These are phyloP conservation scores for Cotesia vestalis DNA, from an alignment of 1,140 invertebrate genomes.

Conservation along the genomic window DNA sequence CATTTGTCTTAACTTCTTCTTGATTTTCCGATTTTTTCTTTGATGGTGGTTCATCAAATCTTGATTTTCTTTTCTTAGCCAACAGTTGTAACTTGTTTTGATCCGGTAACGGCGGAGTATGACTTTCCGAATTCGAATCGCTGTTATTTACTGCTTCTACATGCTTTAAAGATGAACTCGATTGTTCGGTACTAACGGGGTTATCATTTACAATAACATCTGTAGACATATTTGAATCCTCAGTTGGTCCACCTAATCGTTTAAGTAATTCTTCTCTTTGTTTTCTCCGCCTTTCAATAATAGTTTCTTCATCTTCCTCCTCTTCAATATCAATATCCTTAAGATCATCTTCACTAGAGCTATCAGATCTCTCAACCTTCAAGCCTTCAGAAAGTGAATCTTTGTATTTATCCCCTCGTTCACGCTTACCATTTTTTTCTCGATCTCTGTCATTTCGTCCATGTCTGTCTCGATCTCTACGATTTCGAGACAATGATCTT, in stretches of 20 bases:
- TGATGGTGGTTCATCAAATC: conserved; percentile 53
- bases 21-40: conserved; percentile 42
- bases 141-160: conserved; percentile 58
- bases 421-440: conserved; percentile 62
- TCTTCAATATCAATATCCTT: conserved; percentile 82
- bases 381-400: conserved; percentile 87
- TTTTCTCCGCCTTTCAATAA: conserved; percentile 89
- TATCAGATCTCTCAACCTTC: conserved; percentile 70
- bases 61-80: conserved; percentile 57
- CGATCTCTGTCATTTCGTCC: conserved; percentile 59
- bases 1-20: conserved; percentile 50
- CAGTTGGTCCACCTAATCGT: conserved; percentile 71
- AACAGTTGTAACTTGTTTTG: conserved; percentile 50
- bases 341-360: conserved; percentile 74
- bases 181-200: conserved; percentile 52
- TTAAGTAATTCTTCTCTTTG: conserved; percentile 89
- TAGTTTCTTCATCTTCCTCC: conserved; percentile 93
- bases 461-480: conserved; percentile 56
- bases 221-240: conserved; percentile 69
- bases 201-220: conserved; percentile 51
- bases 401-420: conserved; percentile 75
- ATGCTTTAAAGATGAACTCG: conserved; percentile 53
- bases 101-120: conserved; percentile 61
- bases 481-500: conserved; percentile 54
- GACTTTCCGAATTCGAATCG: conserved; percentile 59